Evolutionary conservation across 2,888 invertebrate genomes (phyloP).

Genomic region (Ophonus ardosiacus): DNA sequence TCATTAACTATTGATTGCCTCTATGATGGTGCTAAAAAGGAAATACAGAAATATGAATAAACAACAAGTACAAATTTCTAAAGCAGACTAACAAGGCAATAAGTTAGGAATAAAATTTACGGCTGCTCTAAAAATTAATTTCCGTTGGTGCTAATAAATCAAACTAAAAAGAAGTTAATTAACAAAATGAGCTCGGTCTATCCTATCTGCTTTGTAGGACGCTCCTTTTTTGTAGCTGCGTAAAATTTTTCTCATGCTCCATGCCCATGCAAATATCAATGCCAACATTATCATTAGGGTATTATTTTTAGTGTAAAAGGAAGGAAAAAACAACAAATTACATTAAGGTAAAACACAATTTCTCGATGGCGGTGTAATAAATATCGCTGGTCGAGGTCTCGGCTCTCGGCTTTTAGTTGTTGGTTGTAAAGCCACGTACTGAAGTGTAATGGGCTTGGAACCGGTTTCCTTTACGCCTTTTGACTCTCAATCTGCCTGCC

Average conservation of each 20-base stretch:
- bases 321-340: background rate
- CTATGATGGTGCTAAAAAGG: background rate
- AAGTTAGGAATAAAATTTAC: background rate
- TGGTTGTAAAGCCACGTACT: background rate
- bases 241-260: background rate
- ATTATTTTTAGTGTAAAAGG: background rate
- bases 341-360: background rate
- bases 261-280: background rate
- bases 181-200: conserved; percentile 34
- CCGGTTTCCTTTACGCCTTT: background rate
- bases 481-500: background rate
- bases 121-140: conserved; percentile 31
- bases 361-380: background rate
- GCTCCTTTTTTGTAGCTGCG: background rate
- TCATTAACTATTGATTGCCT: too few species aligned
- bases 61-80: background rate
- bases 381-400: background rate
- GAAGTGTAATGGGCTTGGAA: background rate
- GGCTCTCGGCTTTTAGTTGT: background rate
- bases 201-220: conserved; percentile 31
- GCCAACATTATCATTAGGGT: background rate
- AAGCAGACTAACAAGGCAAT: background rate
- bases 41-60: background rate
- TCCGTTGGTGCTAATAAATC: conserved; percentile 43
- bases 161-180: conserved; percentile 54